Evolutionary conservation across 2,888 invertebrate genomes (phyloP), one percentile per base, ranked within the genome.

Genomic region (Agriotes lineatus): DNA sequence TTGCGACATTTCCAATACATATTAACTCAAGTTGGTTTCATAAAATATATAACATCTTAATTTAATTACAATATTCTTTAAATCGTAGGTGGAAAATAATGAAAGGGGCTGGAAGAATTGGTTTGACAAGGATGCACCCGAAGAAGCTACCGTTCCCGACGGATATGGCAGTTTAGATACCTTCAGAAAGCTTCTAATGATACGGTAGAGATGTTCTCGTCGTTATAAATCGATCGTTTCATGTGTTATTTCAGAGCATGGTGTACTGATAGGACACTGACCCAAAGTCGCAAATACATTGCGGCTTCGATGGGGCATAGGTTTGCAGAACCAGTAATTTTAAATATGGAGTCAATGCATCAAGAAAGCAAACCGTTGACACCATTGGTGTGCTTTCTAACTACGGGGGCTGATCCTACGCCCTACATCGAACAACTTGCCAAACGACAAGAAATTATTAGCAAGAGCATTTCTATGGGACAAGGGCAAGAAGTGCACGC

Each of bases 341-440:
- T 95, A 1, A 91, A 93, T 82, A 88, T 94, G 80, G 93, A 95
- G 82, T 87, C 85, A 62, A 89, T 95, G 85, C 89, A 90, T 45
- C 77, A 85, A 2, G 96, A 96, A 82, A 93, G 94, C 44, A 86
- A 91, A 57, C 87, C 91, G 3, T 78, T 90, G 61, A 91, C 91
- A 1, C 96, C 96, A 0, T 86, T 96, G 76, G 88, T 95, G 70
- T 94, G 95, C 69, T 93, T 96, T 78, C 83, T 96, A 56, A 95
- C 95, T 14, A 94, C 94, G 89, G 96, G 96, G 0, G 93, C 95
- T 0, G 96, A 96, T 85, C 96, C 96, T 0, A 96, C 96, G 0
- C 90, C 92, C 0, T 91, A 91, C 69, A 96, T 96, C 62, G 94
- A 95, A 81, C 86, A 87, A 14, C 86, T 95, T 0, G 93, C 94